phyloP scores from a whole-genome alignment of 2,797 vertebrate genomes.

The Rhinoraja longicauda region DNA sequence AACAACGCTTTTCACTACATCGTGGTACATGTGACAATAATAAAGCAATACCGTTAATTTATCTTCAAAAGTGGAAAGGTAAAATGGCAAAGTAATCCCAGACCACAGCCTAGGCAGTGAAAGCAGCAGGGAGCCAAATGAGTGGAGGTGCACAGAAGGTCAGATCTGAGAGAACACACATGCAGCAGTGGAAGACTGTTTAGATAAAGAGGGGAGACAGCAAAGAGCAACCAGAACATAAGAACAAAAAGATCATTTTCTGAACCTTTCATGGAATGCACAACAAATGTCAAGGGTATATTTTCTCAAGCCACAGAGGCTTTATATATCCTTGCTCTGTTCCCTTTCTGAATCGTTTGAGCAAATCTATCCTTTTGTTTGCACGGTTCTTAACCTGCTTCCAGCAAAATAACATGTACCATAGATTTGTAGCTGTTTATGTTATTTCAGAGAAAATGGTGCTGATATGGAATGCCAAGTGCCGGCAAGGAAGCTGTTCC shows the following conservation, averaged over 20 bases:
- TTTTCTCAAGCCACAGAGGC: not conserved
- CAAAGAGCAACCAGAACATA: too few species aligned
- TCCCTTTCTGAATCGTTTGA: not conserved
- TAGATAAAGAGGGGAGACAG: not conserved
- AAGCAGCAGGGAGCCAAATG: not conserved
- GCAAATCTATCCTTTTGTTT: not conserved
- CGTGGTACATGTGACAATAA: too few species aligned
- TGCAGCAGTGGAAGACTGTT: not conserved
- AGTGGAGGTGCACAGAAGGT: not conserved
- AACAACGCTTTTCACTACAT: too few species aligned
- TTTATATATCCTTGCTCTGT: not conserved
- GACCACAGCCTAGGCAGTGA: not conserved
- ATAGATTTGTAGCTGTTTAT: not conserved
- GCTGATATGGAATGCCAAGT: not conserved
- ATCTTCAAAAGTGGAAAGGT: not conserved
- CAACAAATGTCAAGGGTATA: not conserved
- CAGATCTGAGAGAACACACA: too few species aligned
- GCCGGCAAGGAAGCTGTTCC: not conserved
- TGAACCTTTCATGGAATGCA: not conserved
- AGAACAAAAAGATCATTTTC: too few species aligned
- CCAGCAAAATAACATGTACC: not conserved
- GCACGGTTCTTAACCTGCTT: not conserved
- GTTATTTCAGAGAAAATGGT: not conserved
- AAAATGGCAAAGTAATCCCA: not conserved
- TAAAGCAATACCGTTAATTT: too few species aligned